Base-by-base conservation (phyloP, 2,113 vertebrate genomes). In the Andinoacara biseriatus region DNA sequence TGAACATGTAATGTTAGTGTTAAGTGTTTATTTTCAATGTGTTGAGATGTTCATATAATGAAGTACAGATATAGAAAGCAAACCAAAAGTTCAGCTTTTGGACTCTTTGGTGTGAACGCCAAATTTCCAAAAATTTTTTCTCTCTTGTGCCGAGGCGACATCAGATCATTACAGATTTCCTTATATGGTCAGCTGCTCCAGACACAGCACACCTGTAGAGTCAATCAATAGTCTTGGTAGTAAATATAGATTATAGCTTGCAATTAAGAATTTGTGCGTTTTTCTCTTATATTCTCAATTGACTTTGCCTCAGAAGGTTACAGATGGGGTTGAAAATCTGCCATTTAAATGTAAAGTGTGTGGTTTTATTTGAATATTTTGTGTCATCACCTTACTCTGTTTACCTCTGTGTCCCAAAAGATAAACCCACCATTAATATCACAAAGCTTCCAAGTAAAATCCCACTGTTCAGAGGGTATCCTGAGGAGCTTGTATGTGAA, bases 401-500 rank as follows among this genome's bases (percentile, higher is more conserved):
- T 18, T 38, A 6, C 11, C 33, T 33, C 8, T 72, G 1, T 81
- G 52, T 81, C 2, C 63, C 46, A 18, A 87, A 87, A 95, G 95
- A 92, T 89, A 84, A 78, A 54, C 95, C 95, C 7, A 6, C 1
- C 22, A 95, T 94, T 65, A 94, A 94, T 26, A 77, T 35, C 15
- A 83, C 69, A 3, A 94, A 92, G 62, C 89, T 94, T 43, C 90
- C 81, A 1, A 43, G 20, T 4, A 62, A 0, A 11, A 46, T 95
- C 67, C 94, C 94, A 0, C 82, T 95, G 80, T 94, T 94, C 87
- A 82, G 76, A 20, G 94, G 93, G 22, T 95, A 94, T 82, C 13
- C 77, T 0, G 87, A 83, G 57, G 80, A 81, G 22, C 91, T 95
- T 1, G 43, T 90, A 4, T 96, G 95, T 85, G 90, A 94, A 43